These are phyloP conservation scores for Esox niger DNA, from an alignment of 2,113 vertebrate species.

Conservation along the genomic window DNA sequence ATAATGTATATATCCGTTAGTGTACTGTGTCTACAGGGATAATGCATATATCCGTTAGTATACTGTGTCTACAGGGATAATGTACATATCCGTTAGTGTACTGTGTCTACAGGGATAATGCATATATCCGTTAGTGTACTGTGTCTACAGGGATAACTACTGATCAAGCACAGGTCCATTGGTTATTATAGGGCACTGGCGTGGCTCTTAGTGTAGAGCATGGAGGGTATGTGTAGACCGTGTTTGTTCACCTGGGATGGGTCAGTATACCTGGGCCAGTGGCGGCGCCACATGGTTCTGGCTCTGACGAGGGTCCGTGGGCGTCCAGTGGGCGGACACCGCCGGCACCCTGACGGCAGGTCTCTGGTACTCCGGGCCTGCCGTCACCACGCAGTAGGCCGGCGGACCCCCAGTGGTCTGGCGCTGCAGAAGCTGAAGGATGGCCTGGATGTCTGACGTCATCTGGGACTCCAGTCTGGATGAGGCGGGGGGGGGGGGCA, in stretches of 20 bases:
- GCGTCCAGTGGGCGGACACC: slow-evolving; percentile 72
- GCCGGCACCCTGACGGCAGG: slow-evolving; percentile 71
- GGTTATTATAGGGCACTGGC: too few species aligned
- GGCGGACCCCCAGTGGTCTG: slow-evolving; percentile 83
- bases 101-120: background rate
- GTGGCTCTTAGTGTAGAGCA: too few species aligned
- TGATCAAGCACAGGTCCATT: too few species aligned
- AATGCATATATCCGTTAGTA: background rate
- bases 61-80: background rate
- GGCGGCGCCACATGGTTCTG: slow-evolving; percentile 62
- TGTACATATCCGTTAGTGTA: background rate
- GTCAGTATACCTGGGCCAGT: slow-evolving; percentile 42
- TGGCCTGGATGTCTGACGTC: slow-evolving; percentile 92
- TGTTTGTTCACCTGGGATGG: slow-evolving; percentile 7
- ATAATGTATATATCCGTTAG: too few species aligned
- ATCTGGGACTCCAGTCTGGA: slow-evolving; percentile 93
- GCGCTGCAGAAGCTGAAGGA: slow-evolving; percentile 92
- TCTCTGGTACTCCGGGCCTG: slow-evolving; percentile 79
- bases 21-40: background rate
- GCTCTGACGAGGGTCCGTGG: slow-evolving; percentile 55
- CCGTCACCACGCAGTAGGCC: slow-evolving; percentile 89
- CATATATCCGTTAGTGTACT: too few species aligned
- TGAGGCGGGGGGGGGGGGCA: too few species aligned
- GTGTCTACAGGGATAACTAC: too few species aligned
- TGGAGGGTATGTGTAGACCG: background rate